Base-by-base conservation (phyloP, 2,888 invertebrate genomes). In the Rhogogaster chlorosoma region DNA sequence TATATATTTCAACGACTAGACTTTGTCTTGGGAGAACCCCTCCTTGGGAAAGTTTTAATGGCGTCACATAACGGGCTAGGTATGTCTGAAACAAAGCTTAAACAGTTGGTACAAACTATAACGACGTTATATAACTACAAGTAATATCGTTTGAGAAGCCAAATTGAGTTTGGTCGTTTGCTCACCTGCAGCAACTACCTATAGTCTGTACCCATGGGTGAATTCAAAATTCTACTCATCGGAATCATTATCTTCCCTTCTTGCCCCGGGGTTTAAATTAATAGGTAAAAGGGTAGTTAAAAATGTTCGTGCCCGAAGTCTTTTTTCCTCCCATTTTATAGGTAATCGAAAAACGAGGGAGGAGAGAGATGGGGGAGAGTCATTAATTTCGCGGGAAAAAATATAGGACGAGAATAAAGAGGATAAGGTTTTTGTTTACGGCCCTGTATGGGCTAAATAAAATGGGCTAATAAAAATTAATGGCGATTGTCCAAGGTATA, bases 1-100 rank as follows among this genome's bases (percentile, higher is more conserved):
- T 29, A 53, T 49, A 77, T 77, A 32, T 77, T 36, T 29, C n/a
- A 18, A 70, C 42, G 10, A 67, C 22, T 15, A 22, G 10, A 67
- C 22, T 15, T 42, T 49, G 26, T 9, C 77, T 77, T 32, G 15
- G 77, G 18, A 36, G 10, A 3, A 36, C n/a, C 53, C 45, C 49
- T 77, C 29, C 77, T 77, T 77, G n/a, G 49, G 32, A 77, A 77
- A 77, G 77, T 77, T 77, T 77, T 77, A 77, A 77, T 77, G 77
- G 77, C 77, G 49, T 53, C 49, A 77, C 53, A 49, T 77, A 77
- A 77, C 45, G 53, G 77, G 77, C 49, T 77, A 26, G 22, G n/a
- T 57, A 61, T 61, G 32, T 61, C 57, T 61, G 80, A 61, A 38
- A 80, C 80, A 80, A 53, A 80, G 80, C 80, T 80, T 80, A 80